Percentiles rank a stretch among this genome's conserved stretches.
Conservation (phyloP, 2,888 invertebrate species). For the Hyalella azteca region DNA sequence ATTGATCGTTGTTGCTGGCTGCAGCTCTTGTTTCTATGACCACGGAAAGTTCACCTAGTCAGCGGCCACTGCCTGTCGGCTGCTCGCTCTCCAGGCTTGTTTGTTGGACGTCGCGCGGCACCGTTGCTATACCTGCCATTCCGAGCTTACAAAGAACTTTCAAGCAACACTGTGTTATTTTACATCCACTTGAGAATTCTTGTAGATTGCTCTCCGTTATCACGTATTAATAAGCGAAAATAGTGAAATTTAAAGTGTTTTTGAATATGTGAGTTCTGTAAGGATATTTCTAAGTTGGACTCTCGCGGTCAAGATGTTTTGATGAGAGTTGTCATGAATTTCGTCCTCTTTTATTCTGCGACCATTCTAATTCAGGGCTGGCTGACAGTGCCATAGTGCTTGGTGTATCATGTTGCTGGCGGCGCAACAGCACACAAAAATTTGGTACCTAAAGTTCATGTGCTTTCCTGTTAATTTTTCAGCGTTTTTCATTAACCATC, state of each 20-base stretch:
- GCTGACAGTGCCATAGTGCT: no score
- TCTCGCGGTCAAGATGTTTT: background rate
- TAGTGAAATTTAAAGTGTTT: background rate
- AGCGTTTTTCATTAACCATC: no score
- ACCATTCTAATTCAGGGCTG: no score
- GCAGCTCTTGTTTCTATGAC: background rate
- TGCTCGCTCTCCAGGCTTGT: background rate
- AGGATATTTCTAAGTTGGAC: background rate
- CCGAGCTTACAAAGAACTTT: background rate
- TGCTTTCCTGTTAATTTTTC: no score
- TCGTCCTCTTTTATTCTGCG: no score
- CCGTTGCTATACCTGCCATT: background rate
- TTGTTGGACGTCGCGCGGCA: background rate
- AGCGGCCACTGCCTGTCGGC: background rate
- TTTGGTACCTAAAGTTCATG: no score
- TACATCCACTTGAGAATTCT: no score
- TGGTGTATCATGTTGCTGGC: no score
- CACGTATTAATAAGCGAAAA: background rate
- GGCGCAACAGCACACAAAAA: no score
- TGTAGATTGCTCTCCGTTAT: background rate
- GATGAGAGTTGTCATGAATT: no score
- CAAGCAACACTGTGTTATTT: background rate
- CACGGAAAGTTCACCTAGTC: constrained; percentile 1
- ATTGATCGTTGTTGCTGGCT: background rate
- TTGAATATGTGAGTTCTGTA: background rate